Evolutionary conservation across 2,797 vertebrate species (phyloP), one percentile per base, ranked within the genome.

Genomic region (Galaxias olidus): DNA sequence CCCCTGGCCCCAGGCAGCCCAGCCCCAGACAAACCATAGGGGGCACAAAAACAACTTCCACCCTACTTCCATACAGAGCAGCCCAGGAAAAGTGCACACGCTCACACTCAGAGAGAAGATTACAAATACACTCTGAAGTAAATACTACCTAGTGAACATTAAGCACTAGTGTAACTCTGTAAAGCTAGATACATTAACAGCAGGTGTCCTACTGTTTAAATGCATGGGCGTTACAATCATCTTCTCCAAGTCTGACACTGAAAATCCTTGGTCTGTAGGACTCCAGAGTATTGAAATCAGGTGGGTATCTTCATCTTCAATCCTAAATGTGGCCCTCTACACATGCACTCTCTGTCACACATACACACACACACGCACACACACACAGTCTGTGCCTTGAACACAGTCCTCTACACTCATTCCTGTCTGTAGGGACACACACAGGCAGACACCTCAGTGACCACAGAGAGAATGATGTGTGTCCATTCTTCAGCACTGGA

Each of bases 31-130:
- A 76, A 85, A 81, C 91, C 76, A 66, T 85, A 89, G 90, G 91
- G 87, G 89, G 90, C 87, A 91, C 85, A 91, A 91, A 91, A 91
- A 91, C 90, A 92, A 92, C 89, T 88, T 91, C 86, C 89, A 91
- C 89, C 87, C 87, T 79, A 83, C 84, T 86, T 85, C 91, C 88
- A 82, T 84, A 86, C 89, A 89, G 85, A 84, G 89, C 83, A 83
- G 83, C 82, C 73, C 84, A 48, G 83, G 76, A 85, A 68, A 82
- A 78, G 74, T 63, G 63, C 70, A 61, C 67, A 48, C 45, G 30
- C 43, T 8, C 41, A 11, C 49, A 63, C 53, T 14, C 47, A 66
- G 30, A 30, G 30, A 30, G 6, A 30, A 30, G 30, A 30, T 6
- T 30, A 6, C 54, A 30, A 30, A 30, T 30, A 30, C 30, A 30